These are phyloP conservation scores for Camponotus vicinus DNA, from an alignment of 1,140 invertebrate species.

Conservation along the genomic window DNA sequence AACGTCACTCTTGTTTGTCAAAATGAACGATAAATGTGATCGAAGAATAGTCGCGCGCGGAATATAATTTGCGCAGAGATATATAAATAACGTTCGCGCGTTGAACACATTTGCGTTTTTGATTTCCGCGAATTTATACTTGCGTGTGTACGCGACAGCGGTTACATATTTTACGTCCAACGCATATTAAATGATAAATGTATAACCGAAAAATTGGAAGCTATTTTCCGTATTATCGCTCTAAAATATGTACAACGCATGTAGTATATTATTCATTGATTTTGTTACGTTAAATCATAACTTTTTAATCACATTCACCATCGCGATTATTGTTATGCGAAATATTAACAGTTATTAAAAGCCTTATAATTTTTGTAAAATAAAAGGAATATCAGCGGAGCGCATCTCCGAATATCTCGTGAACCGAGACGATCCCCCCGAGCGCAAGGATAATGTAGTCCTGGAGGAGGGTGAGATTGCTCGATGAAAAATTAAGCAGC, in stretches of 20 bases:
- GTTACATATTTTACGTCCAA: slow-evolving; percentile 29
- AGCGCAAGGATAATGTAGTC: slow-evolving; percentile 38
- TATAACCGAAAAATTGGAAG: background rate
- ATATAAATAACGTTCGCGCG: slow-evolving; percentile 39
- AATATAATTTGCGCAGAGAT: slow-evolving; percentile 19
- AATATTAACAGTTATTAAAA: background rate
- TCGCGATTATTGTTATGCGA: background rate
- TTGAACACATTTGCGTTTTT: slow-evolving; percentile 25
- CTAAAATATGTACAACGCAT: background rate
- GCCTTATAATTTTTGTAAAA: background rate
- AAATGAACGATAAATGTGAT: slow-evolving; percentile 35
- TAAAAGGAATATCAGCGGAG: slow-evolving; percentile 17
- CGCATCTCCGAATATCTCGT: background rate
- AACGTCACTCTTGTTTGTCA: slow-evolving; percentile 29
- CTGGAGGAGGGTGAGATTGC: slow-evolving; percentile 18
- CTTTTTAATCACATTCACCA: background rate
- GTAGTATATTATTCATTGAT: background rate
- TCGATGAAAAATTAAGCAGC: slow-evolving; percentile 63
- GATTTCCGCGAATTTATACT: slow-evolving; percentile 40
- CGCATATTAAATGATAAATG: slow-evolving; percentile 38
- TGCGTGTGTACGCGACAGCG: background rate
- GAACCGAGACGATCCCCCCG: background rate
- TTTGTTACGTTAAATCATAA: slow-evolving; percentile 5
- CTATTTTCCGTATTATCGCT: slow-evolving; percentile 7
- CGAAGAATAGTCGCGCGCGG: slow-evolving; percentile 15